Conservation (phyloP, 1,140 invertebrate genomes). For the Euschistus heros region DNA sequence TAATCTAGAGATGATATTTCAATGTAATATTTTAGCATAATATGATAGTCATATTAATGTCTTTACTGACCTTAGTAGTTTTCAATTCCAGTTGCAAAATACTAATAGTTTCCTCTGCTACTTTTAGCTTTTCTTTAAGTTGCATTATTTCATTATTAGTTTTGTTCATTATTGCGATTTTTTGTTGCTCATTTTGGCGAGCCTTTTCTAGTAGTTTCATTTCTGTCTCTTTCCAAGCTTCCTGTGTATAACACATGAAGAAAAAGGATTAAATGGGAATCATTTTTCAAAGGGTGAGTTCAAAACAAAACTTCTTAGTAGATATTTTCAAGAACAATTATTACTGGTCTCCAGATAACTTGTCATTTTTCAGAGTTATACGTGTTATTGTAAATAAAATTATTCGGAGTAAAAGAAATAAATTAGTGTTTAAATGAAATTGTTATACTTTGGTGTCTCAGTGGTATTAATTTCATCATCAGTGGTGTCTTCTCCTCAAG, state of each 20-base stretch:
- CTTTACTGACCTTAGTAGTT: conserved; percentile 22
- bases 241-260: conserved; percentile 15
- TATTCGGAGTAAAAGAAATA: no score
- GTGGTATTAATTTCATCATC: no score
- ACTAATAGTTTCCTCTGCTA: conserved; percentile 25
- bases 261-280: not conserved
- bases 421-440: no score
- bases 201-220: conserved; percentile 23
- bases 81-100: conserved; percentile 24
- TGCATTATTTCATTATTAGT: conserved; percentile 19
- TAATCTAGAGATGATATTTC: no score
- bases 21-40: no score
- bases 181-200: conserved; percentile 20
- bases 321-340: no score
- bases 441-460: no score
- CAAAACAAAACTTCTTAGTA: no score
- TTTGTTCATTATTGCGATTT: conserved; percentile 17
- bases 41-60: not conserved
- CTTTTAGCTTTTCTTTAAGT: conserved; percentile 23
- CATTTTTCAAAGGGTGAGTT: not conserved
- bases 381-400: not conserved
- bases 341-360: not conserved
- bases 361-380: not conserved
- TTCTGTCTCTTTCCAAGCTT: conserved; percentile 27
- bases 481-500: no score